Evolutionary conservation across 1,140 invertebrate genomes (phyloP), one percentile per base, ranked within the genome.

Genomic region (Caenorhabditis tropicalis): DNA sequence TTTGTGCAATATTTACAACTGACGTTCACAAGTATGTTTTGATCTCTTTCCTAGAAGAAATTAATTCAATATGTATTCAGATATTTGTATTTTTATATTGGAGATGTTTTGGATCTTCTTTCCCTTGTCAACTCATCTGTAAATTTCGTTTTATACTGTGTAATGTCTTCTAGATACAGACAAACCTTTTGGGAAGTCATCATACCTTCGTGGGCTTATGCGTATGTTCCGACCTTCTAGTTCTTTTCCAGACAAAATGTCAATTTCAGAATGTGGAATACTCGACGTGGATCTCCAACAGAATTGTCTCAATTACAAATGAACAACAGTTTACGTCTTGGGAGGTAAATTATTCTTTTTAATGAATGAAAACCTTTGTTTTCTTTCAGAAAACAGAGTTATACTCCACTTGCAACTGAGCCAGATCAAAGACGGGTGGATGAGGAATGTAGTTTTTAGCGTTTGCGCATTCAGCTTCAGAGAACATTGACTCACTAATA

Each of bases 51-150:
- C n/a, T 1, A 56, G 15, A n/a, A 27, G 27, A 21, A 36, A 46
- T 48, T 27, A 39, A 19, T 2, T 2, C 46, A 27, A 3, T 48
- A 24, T 79, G 7, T 46, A 21, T 83, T 79, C 56, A 31, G 87
- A n/a, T 84, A 90, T 33, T 88, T 92, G 19, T 92, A 92, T 88
- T 87, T 90, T 10, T 89, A 91, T 51, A 94, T 96, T 27, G 89
- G 89, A 21, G 89, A 90, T 82, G 65, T 90, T 12, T 79, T 90
- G 5, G 89, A 90, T 85, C 79, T 90, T 19, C 80, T 90, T 16
- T 89, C 88, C 16, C 82, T 90, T 36, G 58, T 90, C 51, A 90
- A 90, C 60, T 87, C 86, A 21, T 90, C 86, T 43, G 87, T 90
- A 27, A 90, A 90, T 80, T 90, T 90, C 70, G 82, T 90, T 33